A percentile compares a stretch with the other conserved stretches of the same genome.
These are phyloP conservation scores for Drosophila tsacasi DNA, from an alignment of 1,140 invertebrate genomes.

Conservation along the genomic window DNA sequence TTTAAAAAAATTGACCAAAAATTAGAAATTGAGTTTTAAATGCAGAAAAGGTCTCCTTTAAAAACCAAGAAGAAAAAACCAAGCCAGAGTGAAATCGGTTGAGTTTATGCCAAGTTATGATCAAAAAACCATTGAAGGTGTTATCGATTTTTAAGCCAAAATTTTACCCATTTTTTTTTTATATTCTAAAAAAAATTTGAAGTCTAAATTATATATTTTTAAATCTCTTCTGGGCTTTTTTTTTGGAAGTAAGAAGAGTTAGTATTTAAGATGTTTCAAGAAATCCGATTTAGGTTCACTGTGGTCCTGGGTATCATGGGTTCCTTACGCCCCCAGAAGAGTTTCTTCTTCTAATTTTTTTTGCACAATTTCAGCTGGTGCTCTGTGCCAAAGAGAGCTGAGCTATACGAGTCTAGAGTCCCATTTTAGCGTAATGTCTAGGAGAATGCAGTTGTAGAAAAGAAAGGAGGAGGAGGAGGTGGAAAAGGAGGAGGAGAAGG, in stretches of 20 bases:
- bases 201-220: neutral
- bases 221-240: neutral
- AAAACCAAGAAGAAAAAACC: no score
- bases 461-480: neutral
- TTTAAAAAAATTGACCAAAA: no score
- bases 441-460: constrained; percentile 43
- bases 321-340: neutral
- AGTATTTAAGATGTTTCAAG: neutral
- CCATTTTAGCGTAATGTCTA: constrained; percentile 25
- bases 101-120: no score
- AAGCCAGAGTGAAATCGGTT: no score
- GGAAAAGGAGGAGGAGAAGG: neutral
- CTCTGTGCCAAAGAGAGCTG: constrained; percentile 22
- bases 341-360: constrained; percentile 14
- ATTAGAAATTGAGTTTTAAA: no score
- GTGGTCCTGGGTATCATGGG: neutral
- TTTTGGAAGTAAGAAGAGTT: no score
- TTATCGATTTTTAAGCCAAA: no score
- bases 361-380: constrained; percentile 24
- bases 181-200: no score
- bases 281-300: no score
- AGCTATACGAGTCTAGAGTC: constrained; percentile 7
- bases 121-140: no score
- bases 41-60: no score
- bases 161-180: no score